phyloP scores from a whole-genome alignment of 1,140 invertebrate genomes.

The Zaprionus ornatus region DNA sequence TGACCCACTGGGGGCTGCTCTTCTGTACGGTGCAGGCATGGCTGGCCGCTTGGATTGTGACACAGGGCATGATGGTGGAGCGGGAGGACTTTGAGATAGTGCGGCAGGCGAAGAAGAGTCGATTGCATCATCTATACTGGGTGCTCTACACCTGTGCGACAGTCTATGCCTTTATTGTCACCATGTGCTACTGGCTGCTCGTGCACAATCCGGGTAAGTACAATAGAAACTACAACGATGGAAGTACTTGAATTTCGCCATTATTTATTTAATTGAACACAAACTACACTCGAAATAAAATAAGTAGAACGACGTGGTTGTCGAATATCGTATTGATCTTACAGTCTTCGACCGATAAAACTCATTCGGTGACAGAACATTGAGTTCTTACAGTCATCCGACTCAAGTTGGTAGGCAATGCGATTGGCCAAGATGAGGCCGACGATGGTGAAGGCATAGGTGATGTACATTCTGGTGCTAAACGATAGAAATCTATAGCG shows the following conservation, averaged over 20 bases:
- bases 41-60: constrained; percentile 82
- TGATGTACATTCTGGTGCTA: constrained; percentile 47
- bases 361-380: constrained; percentile 14
- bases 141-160: constrained; percentile 86
- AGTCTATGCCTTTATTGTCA: constrained; percentile 87
- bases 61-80: constrained; percentile 84
- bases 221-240: not conserved
- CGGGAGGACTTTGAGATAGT: constrained; percentile 82
- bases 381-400: constrained; percentile 3
- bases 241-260: no score
- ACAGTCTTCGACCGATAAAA: not conserved
- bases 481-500: constrained; percentile 26
- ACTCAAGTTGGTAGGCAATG: constrained; percentile 29
- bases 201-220: constrained; percentile 81
- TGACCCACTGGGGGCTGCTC: constrained; percentile 88
- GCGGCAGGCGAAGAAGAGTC: constrained; percentile 77
- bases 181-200: constrained; percentile 82
- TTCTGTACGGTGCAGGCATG: constrained; percentile 84
- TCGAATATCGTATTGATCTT: not conserved
- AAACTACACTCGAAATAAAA: no score
- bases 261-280: no score
- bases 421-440: constrained; percentile 20
- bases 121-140: constrained; percentile 86
- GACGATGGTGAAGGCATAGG: constrained; percentile 44
- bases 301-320: not conserved